Evolutionary conservation across 2,113 vertebrate genomes (phyloP), one percentile per base, ranked within the genome.

Genomic region (Cyrtonyx montezumae): DNA sequence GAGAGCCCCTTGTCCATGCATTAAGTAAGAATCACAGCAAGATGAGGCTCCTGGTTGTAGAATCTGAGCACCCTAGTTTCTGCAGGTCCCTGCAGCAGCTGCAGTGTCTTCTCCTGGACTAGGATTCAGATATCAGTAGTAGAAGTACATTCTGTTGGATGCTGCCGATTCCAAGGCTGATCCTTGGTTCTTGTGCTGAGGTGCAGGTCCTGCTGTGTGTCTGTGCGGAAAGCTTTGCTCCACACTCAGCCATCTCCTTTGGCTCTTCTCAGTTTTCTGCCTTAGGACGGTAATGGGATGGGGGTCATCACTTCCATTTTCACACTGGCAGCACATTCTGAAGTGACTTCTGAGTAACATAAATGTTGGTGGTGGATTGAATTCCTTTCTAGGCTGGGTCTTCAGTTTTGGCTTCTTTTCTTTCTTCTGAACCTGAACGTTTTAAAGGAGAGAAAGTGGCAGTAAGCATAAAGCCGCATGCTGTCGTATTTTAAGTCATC

Each of bases 231-330:
- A 66, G 10, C 16, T 83, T 49, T 63, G 59, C 7, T 80, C 69
- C 25, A 2, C 77, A 28, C 42, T 77, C 61, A 5, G 23, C n/a
- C 8, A 3, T 25, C 30, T 61, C 17, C 28, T 32, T 77, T 0
- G 0, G 23, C 32, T 71, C 22, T 46, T 67, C 34, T 49, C 70
- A 11, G 25, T 58, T 19, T 55, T 25, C 51, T 70, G 40, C 69
- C 16, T 40, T 53, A 61, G 32, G 21, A 48, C 45, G 40, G 34
- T 30, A 10, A 13, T 68, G 12, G 43, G 20, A 11, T 67, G 61
- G 25, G 90, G 90, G 22, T n/a, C 0, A 0, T 49, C 0, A 1
- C 48, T 88, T 75, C 71, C 11, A 8, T 7, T 30, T 91, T 65
- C 21, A 22, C 14, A 5, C 15, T 1, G 11, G 45, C 61, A 75